A percentile compares a stretch with the other conserved stretches of the same genome.
phyloP scores from a whole-genome alignment of 2,888 invertebrate genomes.

The Torymus texanus region DNA sequence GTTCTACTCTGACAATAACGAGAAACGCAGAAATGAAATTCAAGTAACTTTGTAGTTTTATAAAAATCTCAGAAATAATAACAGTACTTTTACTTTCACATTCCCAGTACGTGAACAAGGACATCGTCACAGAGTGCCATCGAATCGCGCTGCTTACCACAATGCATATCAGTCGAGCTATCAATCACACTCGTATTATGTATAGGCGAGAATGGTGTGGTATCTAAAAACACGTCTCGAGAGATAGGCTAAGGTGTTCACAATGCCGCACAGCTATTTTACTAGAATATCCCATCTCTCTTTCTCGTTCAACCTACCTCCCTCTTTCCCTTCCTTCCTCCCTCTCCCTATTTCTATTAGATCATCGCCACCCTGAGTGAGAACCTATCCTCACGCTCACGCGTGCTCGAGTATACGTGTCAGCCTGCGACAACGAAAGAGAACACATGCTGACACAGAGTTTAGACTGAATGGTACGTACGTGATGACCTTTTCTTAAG shows the following conservation, averaged over 20 bases:
- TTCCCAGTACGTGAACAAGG: not conserved
- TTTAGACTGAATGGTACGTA: constrained; percentile 18
- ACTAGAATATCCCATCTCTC: too few relatives aligned
- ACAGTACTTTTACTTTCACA: constrained; percentile 19
- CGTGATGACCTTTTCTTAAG: not conserved
- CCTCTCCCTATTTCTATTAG: not conserved
- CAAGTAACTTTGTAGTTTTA: not conserved
- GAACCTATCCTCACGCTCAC: too few relatives aligned
- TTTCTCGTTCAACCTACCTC: too few relatives aligned
- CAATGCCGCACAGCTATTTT: too few relatives aligned
- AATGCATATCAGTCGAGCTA: constrained; percentile 16
- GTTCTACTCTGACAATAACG: not conserved
- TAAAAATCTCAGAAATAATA: too few relatives aligned
- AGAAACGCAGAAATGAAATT: not conserved
- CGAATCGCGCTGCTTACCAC: constrained; percentile 5
- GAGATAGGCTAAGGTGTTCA: too few relatives aligned
- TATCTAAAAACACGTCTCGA: too few relatives aligned
- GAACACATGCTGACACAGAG: not conserved
- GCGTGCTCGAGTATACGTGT: too few relatives aligned
- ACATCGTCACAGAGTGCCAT: not conserved
- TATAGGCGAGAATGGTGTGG: too few relatives aligned
- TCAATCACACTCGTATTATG: not conserved
- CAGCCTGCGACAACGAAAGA: not conserved
- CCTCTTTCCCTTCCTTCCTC: too few relatives aligned
- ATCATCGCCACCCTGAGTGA: not conserved